These are phyloP conservation scores for Liposcelis brunnea DNA, from an alignment of 2,888 invertebrate genomes.

Conservation along the genomic window DNA sequence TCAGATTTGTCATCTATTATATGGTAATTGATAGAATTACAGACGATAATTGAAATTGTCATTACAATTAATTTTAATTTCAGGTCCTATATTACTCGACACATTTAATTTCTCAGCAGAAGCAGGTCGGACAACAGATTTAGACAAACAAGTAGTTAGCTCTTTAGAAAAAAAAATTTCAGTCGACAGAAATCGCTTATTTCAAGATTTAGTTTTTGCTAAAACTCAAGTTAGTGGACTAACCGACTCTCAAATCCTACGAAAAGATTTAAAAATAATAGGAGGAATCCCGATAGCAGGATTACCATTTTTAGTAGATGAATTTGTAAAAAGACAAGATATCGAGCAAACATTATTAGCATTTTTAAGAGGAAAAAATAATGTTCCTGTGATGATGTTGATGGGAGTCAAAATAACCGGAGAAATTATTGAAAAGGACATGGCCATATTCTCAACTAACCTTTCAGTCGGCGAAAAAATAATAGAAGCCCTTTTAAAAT, in stretches of 20 bases:
- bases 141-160: constrained; percentile 40
- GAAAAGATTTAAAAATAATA: constrained; percentile 7
- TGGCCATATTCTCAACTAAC: neutral
- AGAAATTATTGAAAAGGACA: neutral
- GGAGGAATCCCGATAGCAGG: constrained; percentile 2
- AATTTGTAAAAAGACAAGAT: constrained; percentile 1
- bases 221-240: neutral
- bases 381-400: constrained; percentile 3
- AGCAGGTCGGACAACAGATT: constrained; percentile 45
- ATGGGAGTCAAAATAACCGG: constrained; percentile 1
- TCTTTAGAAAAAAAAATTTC: neutral
- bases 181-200: neutral
- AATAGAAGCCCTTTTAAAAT: neutral
- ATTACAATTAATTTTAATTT: too few species aligned
- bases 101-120: constrained; percentile 56
- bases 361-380: neutral
- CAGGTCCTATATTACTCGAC: constrained; percentile 63
- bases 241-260: neutral
- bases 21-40: constrained; percentile 24
- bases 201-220: neutral
- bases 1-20: constrained; percentile 27
- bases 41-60: too few species aligned
- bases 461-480: neutral
- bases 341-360: neutral
- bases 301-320: neutral